Conservation (phyloP, 2,797 vertebrate species). For the Prunella strophiata region DNA sequence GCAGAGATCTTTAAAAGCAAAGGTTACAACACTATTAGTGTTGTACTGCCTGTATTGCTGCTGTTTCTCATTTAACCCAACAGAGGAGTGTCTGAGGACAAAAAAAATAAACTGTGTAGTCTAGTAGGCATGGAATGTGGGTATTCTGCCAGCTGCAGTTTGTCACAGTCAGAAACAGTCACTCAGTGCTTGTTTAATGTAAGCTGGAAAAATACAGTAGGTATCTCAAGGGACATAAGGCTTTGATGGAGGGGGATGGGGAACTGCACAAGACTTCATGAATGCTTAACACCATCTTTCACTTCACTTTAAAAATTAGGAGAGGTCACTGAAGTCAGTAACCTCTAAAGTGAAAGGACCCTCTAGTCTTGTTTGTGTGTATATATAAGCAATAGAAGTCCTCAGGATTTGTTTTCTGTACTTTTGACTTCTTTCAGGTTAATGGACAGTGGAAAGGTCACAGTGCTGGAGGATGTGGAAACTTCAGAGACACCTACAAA, state of each 20-base stretch:
- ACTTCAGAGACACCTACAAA: slow-evolving; percentile 93
- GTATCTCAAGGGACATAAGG: neutral
- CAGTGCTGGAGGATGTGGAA: slow-evolving; percentile 94
- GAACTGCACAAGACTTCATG: neutral
- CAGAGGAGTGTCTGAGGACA: neutral
- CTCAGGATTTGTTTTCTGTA: neutral
- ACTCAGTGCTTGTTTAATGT: neutral
- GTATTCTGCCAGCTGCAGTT: neutral
- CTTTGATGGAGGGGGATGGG: fast-evolving
- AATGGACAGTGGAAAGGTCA: slow-evolving; percentile 96
- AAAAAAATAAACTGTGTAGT: neutral
- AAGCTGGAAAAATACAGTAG: neutral
- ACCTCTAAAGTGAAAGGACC: neutral
- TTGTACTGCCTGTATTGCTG: neutral
- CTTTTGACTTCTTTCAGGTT: slow-evolving; percentile 77
- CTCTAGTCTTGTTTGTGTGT: neutral
- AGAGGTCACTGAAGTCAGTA: neutral
- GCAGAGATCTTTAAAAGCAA: neutral
- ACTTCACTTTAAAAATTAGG: neutral
- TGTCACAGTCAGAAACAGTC: neutral
- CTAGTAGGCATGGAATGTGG: neutral
- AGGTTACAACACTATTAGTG: neutral
- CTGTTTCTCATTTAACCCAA: neutral
- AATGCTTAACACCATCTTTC: neutral
- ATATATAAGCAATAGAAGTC: neutral